These are phyloP conservation scores for Apogon hyalosoma DNA, from an alignment of 2,797 vertebrate species.

Conservation along the genomic window DNA sequence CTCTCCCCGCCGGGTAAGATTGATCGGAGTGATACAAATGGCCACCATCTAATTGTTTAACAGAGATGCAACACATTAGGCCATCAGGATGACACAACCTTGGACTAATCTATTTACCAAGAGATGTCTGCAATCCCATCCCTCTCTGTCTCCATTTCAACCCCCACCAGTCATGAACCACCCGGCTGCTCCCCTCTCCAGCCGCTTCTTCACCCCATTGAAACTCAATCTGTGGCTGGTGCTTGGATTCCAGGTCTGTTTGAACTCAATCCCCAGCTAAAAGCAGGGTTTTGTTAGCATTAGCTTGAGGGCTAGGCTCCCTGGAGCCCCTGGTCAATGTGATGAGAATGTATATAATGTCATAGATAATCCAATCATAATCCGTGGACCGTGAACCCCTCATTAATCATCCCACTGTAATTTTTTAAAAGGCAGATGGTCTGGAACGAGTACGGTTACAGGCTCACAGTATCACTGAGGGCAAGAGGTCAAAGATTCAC, in stretches of 20 bases:
- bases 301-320: slow-evolving; percentile 72
- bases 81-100: slow-evolving; percentile 85
- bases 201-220: slow-evolving; percentile 59
- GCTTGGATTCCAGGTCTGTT: slow-evolving; percentile 72
- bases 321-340: slow-evolving; percentile 71
- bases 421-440: slow-evolving; percentile 81
- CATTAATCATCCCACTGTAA: slow-evolving; percentile 83
- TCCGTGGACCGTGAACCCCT: slow-evolving; percentile 58
- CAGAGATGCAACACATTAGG: slow-evolving; percentile 83
- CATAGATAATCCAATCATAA: slow-evolving; percentile 80
- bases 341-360: slow-evolving; percentile 79
- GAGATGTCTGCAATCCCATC: slow-evolving; percentile 77
- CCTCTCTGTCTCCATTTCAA: slow-evolving; percentile 66
- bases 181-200: slow-evolving; percentile 15
- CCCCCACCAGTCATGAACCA: slow-evolving; percentile 41
- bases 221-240: slow-evolving; percentile 79
- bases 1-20: slow-evolving; percentile 79
- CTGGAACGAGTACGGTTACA: slow-evolving; percentile 66
- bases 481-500: slow-evolving; percentile 58
- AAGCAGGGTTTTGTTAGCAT: slow-evolving; percentile 77
- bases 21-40: slow-evolving; percentile 85
- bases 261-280: slow-evolving; percentile 81
- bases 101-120: slow-evolving; percentile 83
- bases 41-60: slow-evolving; percentile 84
- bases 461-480: slow-evolving; percentile 49